Evolutionary conservation across 2,113 vertebrate genomes (phyloP).

Genomic region (Mormoops blainvillei): DNA sequence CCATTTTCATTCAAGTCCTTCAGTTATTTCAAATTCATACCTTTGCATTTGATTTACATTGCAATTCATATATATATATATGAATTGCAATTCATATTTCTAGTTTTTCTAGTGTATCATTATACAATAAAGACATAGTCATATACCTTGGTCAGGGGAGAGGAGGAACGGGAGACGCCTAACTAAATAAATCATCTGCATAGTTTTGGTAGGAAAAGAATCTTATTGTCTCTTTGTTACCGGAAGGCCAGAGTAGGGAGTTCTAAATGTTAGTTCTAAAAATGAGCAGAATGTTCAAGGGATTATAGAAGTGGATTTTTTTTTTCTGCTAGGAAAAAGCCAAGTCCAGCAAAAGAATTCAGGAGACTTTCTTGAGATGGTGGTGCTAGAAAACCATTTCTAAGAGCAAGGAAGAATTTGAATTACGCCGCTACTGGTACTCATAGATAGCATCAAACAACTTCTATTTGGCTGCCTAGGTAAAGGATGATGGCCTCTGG

Average conservation of each 20-base stretch:
- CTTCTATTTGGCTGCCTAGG: constrained; percentile 17
- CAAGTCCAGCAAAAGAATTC: neutral
- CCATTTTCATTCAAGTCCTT: neutral
- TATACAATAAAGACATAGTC: neutral
- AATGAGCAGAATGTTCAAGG: neutral
- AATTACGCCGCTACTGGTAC: neutral
- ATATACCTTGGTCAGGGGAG: neutral
- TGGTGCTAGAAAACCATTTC: constrained; percentile 1
- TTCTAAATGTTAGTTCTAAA: neutral
- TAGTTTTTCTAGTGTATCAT: neutral
- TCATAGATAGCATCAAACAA: constrained; percentile 56
- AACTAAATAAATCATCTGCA: neutral
- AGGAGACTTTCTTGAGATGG: neutral
- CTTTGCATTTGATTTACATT: constrained; percentile 12
- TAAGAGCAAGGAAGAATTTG: constrained; percentile 20
- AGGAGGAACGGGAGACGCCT: neutral
- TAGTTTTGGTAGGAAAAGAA: neutral
- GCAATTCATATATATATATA: neutral
- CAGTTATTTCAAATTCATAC: neutral
- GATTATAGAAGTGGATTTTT: neutral
- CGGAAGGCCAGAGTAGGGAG: neutral
- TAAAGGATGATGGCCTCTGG: constrained; percentile 29
- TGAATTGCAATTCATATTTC: no score
- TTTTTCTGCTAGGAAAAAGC: constrained; percentile 8
- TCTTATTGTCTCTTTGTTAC: neutral